Evolutionary conservation across 2,888 invertebrate species (phyloP).

Genomic region (Sarcophaga caerulescens): DNA sequence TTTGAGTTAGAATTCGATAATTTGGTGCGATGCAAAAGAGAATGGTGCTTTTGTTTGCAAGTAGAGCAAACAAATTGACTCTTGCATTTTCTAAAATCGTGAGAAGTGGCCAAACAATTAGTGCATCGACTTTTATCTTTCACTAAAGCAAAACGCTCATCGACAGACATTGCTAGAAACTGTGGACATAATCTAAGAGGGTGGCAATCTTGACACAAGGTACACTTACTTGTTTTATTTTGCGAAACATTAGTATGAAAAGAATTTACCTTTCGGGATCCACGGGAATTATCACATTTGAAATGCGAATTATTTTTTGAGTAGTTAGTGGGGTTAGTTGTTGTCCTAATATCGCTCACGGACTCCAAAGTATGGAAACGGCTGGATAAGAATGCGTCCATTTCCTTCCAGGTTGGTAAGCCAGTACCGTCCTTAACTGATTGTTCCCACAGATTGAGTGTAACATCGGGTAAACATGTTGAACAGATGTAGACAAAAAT

Average conservation of each 20-base stretch:
- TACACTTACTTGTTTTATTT: not conserved
- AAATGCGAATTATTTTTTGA: not conserved
- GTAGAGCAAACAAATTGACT: too few relatives aligned
- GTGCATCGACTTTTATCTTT: not conserved
- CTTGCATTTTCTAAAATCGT: too few relatives aligned
- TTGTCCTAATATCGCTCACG: too few relatives aligned
- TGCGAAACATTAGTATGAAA: not conserved
- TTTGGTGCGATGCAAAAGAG: too few relatives aligned
- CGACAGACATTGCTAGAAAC: not conserved
- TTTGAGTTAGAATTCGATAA: too few relatives aligned
- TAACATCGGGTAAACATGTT: not conserved
- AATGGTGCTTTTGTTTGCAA: too few relatives aligned
- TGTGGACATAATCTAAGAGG: not conserved
- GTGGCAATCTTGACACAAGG: not conserved
- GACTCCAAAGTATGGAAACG: not conserved
- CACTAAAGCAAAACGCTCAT: not conserved
- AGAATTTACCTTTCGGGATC: not conserved
- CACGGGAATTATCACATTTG: not conserved
- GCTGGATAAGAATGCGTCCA: not conserved
- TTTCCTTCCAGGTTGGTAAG: not conserved
- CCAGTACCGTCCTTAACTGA: not conserved
- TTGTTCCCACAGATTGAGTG: not conserved
- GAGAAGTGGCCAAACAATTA: not conserved
- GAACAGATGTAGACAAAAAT: constrained; percentile 6
- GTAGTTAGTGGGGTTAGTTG: not conserved